Base-by-base conservation (phyloP, 1,140 invertebrate species). In the Hypsibius dujardini region DNA sequence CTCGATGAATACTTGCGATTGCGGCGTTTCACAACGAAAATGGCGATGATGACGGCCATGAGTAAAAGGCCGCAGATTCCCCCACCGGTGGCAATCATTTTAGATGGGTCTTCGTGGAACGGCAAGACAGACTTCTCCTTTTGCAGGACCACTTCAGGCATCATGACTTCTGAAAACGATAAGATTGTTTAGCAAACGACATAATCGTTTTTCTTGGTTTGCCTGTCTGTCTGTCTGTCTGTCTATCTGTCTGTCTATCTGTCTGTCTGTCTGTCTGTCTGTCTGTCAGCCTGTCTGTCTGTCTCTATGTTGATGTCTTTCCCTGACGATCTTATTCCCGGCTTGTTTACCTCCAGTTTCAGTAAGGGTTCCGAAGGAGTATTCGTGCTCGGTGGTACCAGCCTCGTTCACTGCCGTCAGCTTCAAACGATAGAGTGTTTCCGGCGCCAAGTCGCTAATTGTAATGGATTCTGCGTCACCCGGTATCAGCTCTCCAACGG, bases 321-420 rank as follows among this genome's bases (percentile, higher is more conserved):
- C 28, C 28, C 28, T 28, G 28, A 71, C 50, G 15, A 47, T 46
- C 1, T 45, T 46, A 12, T 72, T 69, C 2, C 60, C 73, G 14
- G 73, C 45, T 12, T 47, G 75, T 77, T 77, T 76, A 81, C 83
- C 83, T 72, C 93, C 94, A 75, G 89, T 90, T 73, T 90, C 86
- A 42, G 92, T 95, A 3, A 96, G 83, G 14, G 94, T 96, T 28
- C 90, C 90, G 79, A 95, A 95, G 82, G 92, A 90, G 77, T 94
- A 92, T n/a, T 89, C 81, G 0, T 87, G 88, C 59, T 87, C 85
- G 0, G 89, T 90, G 67, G 87, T 88, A 0, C 93, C 93, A 0
- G 92, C 92, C 78, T 92, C 90, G 79, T 94, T 95, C 79, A 90
- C 86, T 0, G 92, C 92, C 0, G 88, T 89, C 69, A 95, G 87